Percentiles rank a stretch among this genome's conserved stretches.
Conservation (phyloP, 2,113 vertebrate genomes). For the Myrmecophaga tridactyla region DNA sequence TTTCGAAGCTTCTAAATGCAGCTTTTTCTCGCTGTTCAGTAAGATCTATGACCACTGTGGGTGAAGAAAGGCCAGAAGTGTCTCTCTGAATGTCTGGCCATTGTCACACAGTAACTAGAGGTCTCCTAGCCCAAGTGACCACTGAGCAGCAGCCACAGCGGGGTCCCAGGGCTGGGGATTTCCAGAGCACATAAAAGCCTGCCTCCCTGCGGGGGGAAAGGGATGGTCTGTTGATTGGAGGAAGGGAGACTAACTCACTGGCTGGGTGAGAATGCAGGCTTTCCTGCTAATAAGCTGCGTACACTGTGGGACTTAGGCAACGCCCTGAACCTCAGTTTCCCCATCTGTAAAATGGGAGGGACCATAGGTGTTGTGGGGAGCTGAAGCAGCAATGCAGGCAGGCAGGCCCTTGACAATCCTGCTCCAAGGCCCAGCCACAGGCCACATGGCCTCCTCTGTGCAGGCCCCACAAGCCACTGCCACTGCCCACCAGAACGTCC, state of each 20-base stretch:
- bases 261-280: background rate
- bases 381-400: too few relatives aligned
- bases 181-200: background rate
- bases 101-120: constrained; percentile 20
- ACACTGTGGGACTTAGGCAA: background rate
- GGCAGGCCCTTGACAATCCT: too few relatives aligned
- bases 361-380: too few relatives aligned
- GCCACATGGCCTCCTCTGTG: background rate
- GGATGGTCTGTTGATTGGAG: background rate
- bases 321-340: background rate
- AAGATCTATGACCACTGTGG: background rate
- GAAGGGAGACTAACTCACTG: background rate
- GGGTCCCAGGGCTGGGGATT: too few relatives aligned
- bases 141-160: background rate
- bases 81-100: background rate
- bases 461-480: background rate
- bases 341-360: background rate
- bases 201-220: background rate
- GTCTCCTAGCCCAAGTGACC: background rate
- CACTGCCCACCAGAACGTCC: background rate
- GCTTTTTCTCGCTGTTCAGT: background rate
- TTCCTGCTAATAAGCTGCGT: background rate
- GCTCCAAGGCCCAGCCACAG: too few relatives aligned
- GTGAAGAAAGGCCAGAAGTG: background rate
- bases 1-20: background rate